Evolutionary conservation across 1,140 invertebrate genomes (phyloP).

Genomic region (Panonychus citri): DNA sequence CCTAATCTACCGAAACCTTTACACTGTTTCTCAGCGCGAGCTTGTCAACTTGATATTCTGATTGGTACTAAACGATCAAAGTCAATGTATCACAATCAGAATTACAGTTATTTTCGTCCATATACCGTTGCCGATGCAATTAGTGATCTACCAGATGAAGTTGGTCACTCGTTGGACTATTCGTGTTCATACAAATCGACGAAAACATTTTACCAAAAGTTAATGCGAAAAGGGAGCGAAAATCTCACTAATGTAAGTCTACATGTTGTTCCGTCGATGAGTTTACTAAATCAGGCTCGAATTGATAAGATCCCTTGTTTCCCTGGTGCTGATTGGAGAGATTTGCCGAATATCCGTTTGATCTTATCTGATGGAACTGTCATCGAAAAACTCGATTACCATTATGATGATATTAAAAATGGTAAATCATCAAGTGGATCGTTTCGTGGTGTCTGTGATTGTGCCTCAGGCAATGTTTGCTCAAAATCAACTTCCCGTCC

Average conservation of each 20-base stretch:
- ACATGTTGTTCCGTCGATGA: constrained; percentile 68
- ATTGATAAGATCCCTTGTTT: constrained; percentile 48
- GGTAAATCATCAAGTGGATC: constrained; percentile 32
- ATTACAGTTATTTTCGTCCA: constrained; percentile 41
- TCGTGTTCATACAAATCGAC: constrained; percentile 29
- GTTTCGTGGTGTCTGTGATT: constrained; percentile 52
- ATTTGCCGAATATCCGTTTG: constrained; percentile 53
- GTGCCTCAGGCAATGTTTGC: constrained; percentile 31
- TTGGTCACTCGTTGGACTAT: constrained; percentile 18
- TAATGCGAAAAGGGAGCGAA: constrained; percentile 29
- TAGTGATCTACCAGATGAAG: constrained; percentile 43
- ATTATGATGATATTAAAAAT: constrained; percentile 42
- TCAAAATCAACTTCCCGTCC: constrained; percentile 38
- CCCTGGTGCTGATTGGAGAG: constrained; percentile 60
- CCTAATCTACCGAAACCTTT: constrained; percentile 54
- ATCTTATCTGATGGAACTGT: constrained; percentile 39
- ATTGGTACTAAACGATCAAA: constrained; percentile 37
- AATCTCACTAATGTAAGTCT: constrained; percentile 32
- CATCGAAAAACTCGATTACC: constrained; percentile 42
- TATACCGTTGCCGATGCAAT: constrained; percentile 55
- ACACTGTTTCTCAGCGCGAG: constrained; percentile 48
- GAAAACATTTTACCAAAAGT: constrained; percentile 50
- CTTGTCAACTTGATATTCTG: constrained; percentile 41
- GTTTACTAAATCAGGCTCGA: constrained; percentile 45
- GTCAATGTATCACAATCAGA: constrained; percentile 20